Evolutionary conservation across 2,888 invertebrate species (phyloP), one percentile per base, ranked within the genome.

Genomic region (Copidosoma aretas): DNA sequence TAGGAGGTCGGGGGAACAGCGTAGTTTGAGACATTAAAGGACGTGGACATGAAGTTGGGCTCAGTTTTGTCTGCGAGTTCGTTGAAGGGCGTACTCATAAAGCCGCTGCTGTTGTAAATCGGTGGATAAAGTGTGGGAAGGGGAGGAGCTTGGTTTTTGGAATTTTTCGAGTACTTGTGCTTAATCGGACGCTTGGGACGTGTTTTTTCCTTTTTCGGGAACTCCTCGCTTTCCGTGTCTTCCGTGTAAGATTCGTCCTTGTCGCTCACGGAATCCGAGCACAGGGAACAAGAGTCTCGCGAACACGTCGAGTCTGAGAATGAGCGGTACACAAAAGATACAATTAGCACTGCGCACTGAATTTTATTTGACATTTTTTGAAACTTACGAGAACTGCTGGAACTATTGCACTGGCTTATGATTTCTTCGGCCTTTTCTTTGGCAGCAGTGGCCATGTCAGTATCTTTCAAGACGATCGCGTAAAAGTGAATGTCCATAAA

Each of bases 401-500:
- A 82, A 70, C 84, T 85, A 56, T 81, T 80, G 12, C 81, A 84
- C 79, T 80, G 80, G 70, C 80, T 82, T n/a, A 83, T 70, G 60
- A 85, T 82, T 67, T 84, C 80, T 71, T 87, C 86, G 4, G 93
- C 93, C 77, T 91, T 90, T 46, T 88, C 87, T 74, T 89, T 88
- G 3, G 93, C 91, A 72, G 92, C 92, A 3, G 85, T 86, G 0
- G 91, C 90, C 80, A 93, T 88, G 73, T 88, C 87, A 1, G 85
- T 81, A 75, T 89, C 88, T 1, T 87, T 87, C 66, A 88, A 86
- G 46, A 87, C 84, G 62, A 87, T 85, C n/a, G 93, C 92, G 53
- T 90, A 89, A 84, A 91, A 91, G 79, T 90, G 90, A 65, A 93
- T 87, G 85, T 95, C 94, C 89, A 91, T 90, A 80, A 93, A 95